Evolutionary conservation across 2,113 vertebrate species (phyloP), one percentile per base, ranked within the genome.

Genomic region (Corydoras sp.): DNA sequence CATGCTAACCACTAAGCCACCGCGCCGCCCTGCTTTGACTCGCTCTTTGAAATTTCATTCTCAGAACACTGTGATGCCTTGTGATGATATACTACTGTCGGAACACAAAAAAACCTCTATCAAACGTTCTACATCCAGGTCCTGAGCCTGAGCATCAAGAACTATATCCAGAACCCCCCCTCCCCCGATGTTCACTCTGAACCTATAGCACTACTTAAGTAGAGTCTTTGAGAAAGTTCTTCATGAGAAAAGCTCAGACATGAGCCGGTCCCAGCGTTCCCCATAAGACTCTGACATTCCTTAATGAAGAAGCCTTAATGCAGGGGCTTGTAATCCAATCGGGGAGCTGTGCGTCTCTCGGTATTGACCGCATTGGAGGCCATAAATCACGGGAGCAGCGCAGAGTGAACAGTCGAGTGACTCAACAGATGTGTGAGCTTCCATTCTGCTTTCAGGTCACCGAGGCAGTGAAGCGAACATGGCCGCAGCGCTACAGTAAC

Each of bases 321-420:
- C 66, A 79, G 59, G 63, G 58, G 69, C 69, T 66, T 72, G 75
- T 76, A 79, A 80, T 79, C 70, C 75, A 79, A 83, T 80, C 68
- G 77, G 65, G 43, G 62, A 78, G 73, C 74, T 79, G 74, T 88
- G 84, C 83, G 85, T 85, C 86, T 86, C 79, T 79, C 75, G 69
- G 83, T 88, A 89, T 87, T 87, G 86, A 89, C 84, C 83, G 78
- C 76, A 85, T 82, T 67, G 65, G 78, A 76, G 81, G 80, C 81
- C 77, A 88, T 88, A 87, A 88, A 88, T 89, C 85, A 86, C 76
- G 75, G 76, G 68, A 73, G 65, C 71, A 11, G 61, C 76, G 73
- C 71, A 62, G 59, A 66, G 74, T 74, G 72, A 80, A 76, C 59
- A 71, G 73, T 49, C 76, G 64, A 69, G 73, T 85, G 83, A 75